A percentile compares a stretch with the other conserved stretches of the same genome.
phyloP scores from a whole-genome alignment of 1,140 invertebrate species.

The Fopius arisanus region DNA sequence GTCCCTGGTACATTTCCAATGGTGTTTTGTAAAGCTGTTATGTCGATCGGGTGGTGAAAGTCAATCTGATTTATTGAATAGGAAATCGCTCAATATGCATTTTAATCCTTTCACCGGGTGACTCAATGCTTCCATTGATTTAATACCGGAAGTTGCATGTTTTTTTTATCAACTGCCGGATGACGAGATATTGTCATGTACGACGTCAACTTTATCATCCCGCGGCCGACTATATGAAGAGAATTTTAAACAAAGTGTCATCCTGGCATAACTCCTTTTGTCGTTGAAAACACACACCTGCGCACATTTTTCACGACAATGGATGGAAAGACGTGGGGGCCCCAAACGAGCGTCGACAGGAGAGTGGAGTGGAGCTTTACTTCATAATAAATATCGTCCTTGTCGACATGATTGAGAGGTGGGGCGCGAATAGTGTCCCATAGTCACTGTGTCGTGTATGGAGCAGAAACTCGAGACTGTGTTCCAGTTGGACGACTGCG shows the following conservation, averaged over 20 bases:
- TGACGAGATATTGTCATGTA: slow-evolving; percentile 21
- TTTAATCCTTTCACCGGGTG: not conserved
- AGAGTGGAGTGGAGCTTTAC: not conserved
- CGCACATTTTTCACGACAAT: slow-evolving; percentile 10
- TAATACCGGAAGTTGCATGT: not conserved
- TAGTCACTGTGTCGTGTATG: not conserved
- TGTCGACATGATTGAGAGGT: not conserved
- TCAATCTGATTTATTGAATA: not conserved
- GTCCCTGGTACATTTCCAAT: not conserved
- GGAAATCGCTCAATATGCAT: not conserved
- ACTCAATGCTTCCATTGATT: not conserved
- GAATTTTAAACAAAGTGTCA: slow-evolving; percentile 19
- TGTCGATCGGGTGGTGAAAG: not conserved
- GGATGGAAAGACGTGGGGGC: not conserved
- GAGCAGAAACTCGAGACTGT: slow-evolving; percentile 21
- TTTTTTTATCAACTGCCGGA: not conserved
- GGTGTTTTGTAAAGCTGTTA: not conserved
- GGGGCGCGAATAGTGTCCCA: not conserved
- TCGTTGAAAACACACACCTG: slow-evolving; percentile 7
- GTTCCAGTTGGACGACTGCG: slow-evolving; percentile 42
- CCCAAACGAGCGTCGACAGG: not conserved
- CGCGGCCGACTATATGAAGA: not conserved
- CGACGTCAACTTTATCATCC: not conserved
- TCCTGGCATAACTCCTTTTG: not conserved
- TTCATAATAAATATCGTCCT: not conserved